A percentile compares a stretch with the other conserved stretches of the same genome.
Conservation (phyloP, 2,113 vertebrate species). For the Pycnonotus jocosus region DNA sequence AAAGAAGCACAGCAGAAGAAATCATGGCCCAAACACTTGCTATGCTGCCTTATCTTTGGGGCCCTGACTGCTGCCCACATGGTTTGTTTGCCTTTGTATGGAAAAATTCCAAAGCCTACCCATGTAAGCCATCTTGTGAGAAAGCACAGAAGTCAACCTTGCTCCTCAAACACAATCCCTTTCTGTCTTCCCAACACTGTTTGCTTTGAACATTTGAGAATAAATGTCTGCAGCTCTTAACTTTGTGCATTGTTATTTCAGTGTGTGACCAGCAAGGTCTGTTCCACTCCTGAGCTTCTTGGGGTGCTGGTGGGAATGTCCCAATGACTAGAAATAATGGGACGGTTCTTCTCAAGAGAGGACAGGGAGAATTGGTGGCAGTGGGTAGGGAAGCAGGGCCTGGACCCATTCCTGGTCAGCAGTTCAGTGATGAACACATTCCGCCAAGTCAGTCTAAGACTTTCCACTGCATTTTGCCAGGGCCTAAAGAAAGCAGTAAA, state of each 20-base stretch:
- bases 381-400: neutral
- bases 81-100: neutral
- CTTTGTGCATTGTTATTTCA: neutral
- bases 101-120: neutral
- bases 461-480: fast-evolving
- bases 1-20: conserved; percentile 5
- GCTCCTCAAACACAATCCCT: fast-evolving
- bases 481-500: neutral
- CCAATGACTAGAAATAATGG: neutral
- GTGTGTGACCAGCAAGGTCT: neutral
- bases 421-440: neutral
- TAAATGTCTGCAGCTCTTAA: neutral
- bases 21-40: neutral
- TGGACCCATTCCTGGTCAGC: neutral
- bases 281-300: neutral
- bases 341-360: neutral
- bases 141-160: neutral
- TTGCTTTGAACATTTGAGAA: neutral
- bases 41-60: neutral
- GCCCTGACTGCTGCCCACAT: neutral
- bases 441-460: neutral
- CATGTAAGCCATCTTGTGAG: neutral
- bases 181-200: neutral
- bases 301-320: neutral
- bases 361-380: neutral